phyloP scores from a whole-genome alignment of 2,113 vertebrate species.

The Cynocephalus volans region DNA sequence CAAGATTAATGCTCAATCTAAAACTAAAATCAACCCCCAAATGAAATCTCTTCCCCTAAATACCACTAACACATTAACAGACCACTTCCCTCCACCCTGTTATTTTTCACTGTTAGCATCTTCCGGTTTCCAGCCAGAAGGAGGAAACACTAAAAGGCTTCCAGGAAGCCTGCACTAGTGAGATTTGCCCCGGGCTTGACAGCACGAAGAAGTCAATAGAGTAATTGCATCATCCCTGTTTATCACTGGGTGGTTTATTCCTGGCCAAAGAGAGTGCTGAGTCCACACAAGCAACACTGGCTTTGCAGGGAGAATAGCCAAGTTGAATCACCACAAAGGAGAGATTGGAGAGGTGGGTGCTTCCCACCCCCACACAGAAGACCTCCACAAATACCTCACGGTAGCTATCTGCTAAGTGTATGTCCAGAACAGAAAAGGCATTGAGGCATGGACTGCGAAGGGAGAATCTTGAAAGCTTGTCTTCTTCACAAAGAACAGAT shows the following conservation, averaged over 20 bases:
- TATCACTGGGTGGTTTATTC: slow-evolving; percentile 41
- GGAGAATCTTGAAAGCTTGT: background rate
- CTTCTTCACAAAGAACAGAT: background rate
- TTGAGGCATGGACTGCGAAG: background rate
- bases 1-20: slow-evolving; percentile 69
- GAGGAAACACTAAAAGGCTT: slow-evolving; percentile 61
- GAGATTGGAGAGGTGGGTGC: background rate
- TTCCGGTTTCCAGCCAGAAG: slow-evolving; percentile 67
- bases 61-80: background rate
- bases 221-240: slow-evolving; percentile 44
- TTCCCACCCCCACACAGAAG: background rate
- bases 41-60: slow-evolving; percentile 59
- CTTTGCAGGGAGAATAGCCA: background rate
- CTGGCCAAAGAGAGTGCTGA: background rate
- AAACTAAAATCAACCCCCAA: slow-evolving; percentile 71
- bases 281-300: background rate
- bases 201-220: slow-evolving; percentile 12
- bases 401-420: background rate
- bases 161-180: slow-evolving; percentile 70
- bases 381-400: background rate
- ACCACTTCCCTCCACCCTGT: background rate
- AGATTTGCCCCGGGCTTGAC: slow-evolving; percentile 62
- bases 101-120: slow-evolving; percentile 63
- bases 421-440: background rate
- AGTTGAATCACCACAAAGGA: background rate